Evolutionary conservation across 2,797 vertebrate genomes (phyloP).

Genomic region (Harpagifer antarcticus): DNA sequence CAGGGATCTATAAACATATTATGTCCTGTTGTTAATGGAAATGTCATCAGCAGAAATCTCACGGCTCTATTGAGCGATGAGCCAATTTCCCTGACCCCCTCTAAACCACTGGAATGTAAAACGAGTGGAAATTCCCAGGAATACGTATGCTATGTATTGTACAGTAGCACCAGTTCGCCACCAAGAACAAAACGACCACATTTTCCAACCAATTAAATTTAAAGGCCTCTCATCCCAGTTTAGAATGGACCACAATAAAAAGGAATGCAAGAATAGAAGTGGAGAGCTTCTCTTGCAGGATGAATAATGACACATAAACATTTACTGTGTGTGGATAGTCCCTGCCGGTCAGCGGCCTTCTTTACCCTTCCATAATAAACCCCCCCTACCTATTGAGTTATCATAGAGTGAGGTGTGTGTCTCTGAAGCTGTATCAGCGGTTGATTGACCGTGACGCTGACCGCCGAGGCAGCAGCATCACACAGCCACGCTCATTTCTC

Average conservation of each 20-base stretch:
- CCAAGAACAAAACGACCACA: slow-evolving; percentile 78
- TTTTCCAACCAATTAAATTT: slow-evolving; percentile 88
- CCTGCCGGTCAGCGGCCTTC: slow-evolving; percentile 59
- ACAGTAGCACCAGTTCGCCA: slow-evolving; percentile 64
- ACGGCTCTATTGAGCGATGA: slow-evolving; percentile 73
- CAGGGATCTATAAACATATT: slow-evolving; percentile 85
- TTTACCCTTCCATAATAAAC: slow-evolving; percentile 53
- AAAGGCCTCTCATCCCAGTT: slow-evolving; percentile 70
- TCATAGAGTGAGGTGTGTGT: slow-evolving; percentile 62
- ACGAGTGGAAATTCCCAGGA: slow-evolving; percentile 72
- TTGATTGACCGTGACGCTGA: slow-evolving; percentile 74
- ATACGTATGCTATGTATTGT: slow-evolving; percentile 65
- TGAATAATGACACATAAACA: slow-evolving; percentile 80
- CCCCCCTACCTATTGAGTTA: slow-evolving; percentile 62
- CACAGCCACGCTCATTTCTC: slow-evolving; percentile 39
- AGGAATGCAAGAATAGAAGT: slow-evolving; percentile 54
- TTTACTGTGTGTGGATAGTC: slow-evolving; percentile 78
- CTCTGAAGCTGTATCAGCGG: slow-evolving; percentile 57
- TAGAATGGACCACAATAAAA: slow-evolving; percentile 74
- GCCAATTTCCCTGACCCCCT: slow-evolving; percentile 62
- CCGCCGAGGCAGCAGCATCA: slow-evolving; percentile 33
- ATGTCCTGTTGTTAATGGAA: slow-evolving; percentile 81
- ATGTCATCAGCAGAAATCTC: slow-evolving; percentile 80
- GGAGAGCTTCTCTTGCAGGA: slow-evolving; percentile 66
- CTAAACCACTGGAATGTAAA: slow-evolving; percentile 81